Conservation (phyloP, 2,113 vertebrate species). For the Upupa epops region DNA sequence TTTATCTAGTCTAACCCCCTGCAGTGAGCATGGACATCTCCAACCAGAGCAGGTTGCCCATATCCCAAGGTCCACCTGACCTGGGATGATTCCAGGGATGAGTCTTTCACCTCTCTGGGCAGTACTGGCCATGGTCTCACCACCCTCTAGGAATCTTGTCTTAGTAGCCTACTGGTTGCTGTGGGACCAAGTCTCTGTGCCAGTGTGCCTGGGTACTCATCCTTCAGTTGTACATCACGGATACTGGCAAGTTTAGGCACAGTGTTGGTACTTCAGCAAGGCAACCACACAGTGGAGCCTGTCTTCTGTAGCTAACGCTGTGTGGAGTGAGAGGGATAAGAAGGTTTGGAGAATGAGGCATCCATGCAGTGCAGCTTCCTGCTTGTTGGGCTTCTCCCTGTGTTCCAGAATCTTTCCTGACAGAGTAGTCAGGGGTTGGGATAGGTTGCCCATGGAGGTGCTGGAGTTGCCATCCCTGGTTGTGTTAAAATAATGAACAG, state of each 20-base stretch:
- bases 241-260: neutral
- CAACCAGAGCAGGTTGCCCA: neutral
- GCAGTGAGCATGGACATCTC: neutral
- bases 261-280: neutral
- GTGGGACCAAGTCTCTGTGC: neutral
- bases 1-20: neutral
- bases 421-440: too few relatives aligned
- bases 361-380: neutral
- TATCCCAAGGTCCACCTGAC: neutral
- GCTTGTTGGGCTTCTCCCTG: neutral
- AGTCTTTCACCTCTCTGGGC: neutral
- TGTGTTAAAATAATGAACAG: too few relatives aligned
- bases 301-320: neutral
- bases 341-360: neutral
- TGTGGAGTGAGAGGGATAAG: neutral
- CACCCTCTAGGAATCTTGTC: neutral
- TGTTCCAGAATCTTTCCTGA: fast-evolving
- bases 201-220: neutral
- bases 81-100: neutral
- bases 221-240: fast-evolving
- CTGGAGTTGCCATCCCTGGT: too few relatives aligned
- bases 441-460: too few relatives aligned
- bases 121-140: neutral
- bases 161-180: neutral
- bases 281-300: fast-evolving